Percentiles rank a stretch among this genome's conserved stretches.
Conservation (phyloP, 1,140 invertebrate genomes). For the Monomorium pharaonis region DNA sequence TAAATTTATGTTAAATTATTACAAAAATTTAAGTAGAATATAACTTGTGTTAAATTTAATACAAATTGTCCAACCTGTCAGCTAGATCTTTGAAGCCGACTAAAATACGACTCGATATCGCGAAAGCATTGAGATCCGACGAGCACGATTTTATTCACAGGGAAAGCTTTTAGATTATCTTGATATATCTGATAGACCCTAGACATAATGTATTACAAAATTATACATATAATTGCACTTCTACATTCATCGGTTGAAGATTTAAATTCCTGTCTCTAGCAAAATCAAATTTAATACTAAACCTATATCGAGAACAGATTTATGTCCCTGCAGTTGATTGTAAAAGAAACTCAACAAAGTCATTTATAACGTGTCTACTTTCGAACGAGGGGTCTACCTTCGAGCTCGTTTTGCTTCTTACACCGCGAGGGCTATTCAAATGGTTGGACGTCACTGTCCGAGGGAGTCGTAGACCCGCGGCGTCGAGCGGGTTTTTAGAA, state of each 20-base stretch:
- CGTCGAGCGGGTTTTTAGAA: not conserved
- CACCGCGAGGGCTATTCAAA: not conserved
- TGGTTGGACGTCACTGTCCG: not conserved
- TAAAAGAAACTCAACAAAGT: not conserved
- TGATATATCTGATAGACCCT: conserved; percentile 4
- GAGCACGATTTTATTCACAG: not conserved
- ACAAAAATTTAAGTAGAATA: too few relatives aligned
- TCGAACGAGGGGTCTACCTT: not conserved
- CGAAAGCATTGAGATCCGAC: conserved; percentile 22
- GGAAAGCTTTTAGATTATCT: conserved; percentile 1
- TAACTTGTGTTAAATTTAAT: too few relatives aligned
- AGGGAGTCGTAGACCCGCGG: conserved; percentile 11
- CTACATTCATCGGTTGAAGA: not conserved
- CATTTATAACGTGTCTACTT: not conserved
- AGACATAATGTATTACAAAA: not conserved
- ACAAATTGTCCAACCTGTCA: not conserved
- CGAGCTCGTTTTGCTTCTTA: not conserved
- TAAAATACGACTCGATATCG: conserved; percentile 56
- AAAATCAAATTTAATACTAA: not conserved
- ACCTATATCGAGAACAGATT: not conserved
- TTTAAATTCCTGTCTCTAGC: not conserved
- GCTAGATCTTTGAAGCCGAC: conserved; percentile 57
- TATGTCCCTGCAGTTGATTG: not conserved
- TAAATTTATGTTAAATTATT: too few relatives aligned
- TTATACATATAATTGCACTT: not conserved